These are phyloP conservation scores for Bellardia pandia DNA, from an alignment of 2,888 invertebrate species.

Conservation along the genomic window DNA sequence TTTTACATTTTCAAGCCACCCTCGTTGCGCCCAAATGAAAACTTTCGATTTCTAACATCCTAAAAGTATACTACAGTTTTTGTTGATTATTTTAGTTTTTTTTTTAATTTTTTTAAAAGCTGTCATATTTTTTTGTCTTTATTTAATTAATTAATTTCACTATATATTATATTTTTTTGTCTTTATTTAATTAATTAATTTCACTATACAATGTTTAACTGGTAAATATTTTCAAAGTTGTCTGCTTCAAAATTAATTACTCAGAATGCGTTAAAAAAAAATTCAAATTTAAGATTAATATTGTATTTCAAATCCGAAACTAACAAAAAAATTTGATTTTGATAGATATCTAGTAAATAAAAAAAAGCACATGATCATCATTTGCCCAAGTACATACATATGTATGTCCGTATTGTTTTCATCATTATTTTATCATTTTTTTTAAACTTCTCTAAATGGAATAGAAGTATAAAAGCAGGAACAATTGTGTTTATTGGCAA, in stretches of 20 bases:
- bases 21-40: neutral
- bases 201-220: neutral
- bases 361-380: too few relatives aligned
- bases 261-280: too few relatives aligned
- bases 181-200: neutral
- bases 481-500: neutral
- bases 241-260: neutral
- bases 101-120: neutral
- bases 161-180: neutral
- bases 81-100: too few relatives aligned
- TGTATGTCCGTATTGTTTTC: too few relatives aligned
- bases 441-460: neutral
- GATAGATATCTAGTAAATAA: too few relatives aligned
- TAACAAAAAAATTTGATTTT: too few relatives aligned
- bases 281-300: too few relatives aligned
- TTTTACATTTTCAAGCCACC: neutral
- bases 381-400: too few relatives aligned
- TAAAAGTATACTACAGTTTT: neutral
- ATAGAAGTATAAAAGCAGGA: slow-evolving; percentile 19
- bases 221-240: neutral
- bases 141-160: neutral
- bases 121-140: neutral
- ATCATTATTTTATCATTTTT: neutral
- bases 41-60: neutral
- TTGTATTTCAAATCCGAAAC: too few relatives aligned